Conservation (phyloP, 2,888 invertebrate genomes). For the Chaitophorus viminalis region DNA sequence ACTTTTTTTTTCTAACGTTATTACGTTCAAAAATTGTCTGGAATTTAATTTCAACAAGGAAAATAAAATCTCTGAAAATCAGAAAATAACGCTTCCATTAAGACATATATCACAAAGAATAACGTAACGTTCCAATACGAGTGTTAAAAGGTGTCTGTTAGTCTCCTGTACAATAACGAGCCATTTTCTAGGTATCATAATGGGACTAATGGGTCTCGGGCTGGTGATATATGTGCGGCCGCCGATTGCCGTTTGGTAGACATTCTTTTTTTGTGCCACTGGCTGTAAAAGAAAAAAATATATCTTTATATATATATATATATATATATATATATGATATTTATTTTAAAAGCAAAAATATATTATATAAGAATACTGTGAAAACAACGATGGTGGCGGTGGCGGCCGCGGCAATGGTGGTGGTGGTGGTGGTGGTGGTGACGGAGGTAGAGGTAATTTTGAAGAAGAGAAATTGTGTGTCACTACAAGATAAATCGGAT, state of each 20-base stretch:
- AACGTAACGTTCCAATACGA: neutral
- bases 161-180: neutral
- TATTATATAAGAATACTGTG: neutral
- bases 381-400: neutral
- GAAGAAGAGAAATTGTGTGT: conserved; percentile 51
- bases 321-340: neutral
- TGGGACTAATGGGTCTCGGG: conserved; percentile 4
- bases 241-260: neutral
- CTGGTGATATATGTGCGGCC: neutral
- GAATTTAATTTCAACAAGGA: neutral
- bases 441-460: neutral
- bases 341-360: conserved; percentile 7
- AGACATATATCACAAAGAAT: conserved; percentile 5
- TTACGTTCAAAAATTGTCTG: neutral
- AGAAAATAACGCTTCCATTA: conserved; percentile 3
- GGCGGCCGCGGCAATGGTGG: too few species aligned
- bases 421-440: too few species aligned
- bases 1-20: neutral
- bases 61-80: neutral
- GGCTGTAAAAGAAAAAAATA: neutral
- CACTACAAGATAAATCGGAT: conserved; percentile 45
- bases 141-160: conserved; percentile 5
- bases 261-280: neutral
- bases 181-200: conserved; percentile 13
- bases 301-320: neutral